These are phyloP conservation scores for Coecobrya sp. DNA, from an alignment of 2,888 invertebrate genomes.

Conservation along the genomic window DNA sequence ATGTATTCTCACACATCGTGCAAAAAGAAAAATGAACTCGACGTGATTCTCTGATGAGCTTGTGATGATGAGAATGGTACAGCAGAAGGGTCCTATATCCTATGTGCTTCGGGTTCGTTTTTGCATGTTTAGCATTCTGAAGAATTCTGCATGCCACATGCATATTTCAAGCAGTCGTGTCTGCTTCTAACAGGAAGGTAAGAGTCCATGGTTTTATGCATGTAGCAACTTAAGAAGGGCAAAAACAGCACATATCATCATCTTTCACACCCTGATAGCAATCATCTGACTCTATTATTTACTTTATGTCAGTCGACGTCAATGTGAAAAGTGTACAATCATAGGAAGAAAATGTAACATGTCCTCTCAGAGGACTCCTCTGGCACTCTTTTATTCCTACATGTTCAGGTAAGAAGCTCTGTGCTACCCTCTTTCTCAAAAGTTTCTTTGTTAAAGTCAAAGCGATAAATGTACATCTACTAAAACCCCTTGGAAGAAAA, in stretches of 20 bases:
- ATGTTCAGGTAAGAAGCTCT: background rate
- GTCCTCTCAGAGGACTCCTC: background rate
- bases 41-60: conserved; percentile 67
- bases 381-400: background rate
- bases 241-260: background rate
- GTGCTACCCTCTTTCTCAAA: background rate
- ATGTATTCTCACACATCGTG: conserved; percentile 52
- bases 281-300: background rate
- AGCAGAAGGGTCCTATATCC: background rate
- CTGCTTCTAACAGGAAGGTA: background rate
- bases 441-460: background rate
- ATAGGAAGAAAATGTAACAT: no score
- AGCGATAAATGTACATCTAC: background rate
- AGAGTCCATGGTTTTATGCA: no score
- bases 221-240: no score
- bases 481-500: background rate
- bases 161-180: conserved; percentile 48
- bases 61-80: conserved; percentile 30
- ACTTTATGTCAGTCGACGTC: background rate
- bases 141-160: conserved; percentile 17
- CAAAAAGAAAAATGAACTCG: conserved; percentile 67
- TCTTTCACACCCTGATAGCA: background rate
- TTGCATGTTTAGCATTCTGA: conserved; percentile 61
- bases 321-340: background rate
- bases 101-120: background rate